These are phyloP conservation scores for Aphrocallistes beatrix DNA, from an alignment of 37 sponge, comb jelly and placozoan genomes.

Conservation along the genomic window DNA sequence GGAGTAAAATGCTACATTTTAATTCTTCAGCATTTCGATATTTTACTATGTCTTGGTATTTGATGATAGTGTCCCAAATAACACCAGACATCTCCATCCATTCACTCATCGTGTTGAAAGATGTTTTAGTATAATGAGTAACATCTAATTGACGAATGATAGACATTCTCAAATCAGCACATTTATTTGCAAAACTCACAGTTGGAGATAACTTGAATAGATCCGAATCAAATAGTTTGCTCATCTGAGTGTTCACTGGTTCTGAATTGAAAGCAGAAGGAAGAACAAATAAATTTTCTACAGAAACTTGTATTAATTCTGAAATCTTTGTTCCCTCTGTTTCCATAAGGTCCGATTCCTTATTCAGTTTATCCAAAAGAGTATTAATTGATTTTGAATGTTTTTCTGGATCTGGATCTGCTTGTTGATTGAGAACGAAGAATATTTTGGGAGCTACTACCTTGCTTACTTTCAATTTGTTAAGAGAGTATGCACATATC, in stretches of 20 bases:
- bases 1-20: neutral
- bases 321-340: neutral
- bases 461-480: neutral
- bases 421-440: constrained; percentile 10
- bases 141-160: neutral
- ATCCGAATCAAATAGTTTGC: neutral
- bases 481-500: neutral
- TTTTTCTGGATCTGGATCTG: constrained; percentile 7
- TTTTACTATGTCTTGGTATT: constrained; percentile 10
- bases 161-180: neutral
- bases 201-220: neutral
- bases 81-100: constrained; percentile 6
- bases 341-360: neutral
- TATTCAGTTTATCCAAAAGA: neutral
- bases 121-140: neutral
- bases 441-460: neutral
- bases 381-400: neutral
- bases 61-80: neutral
- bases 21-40: neutral
- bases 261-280: constrained; percentile 8
- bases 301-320: neutral
- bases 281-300: neutral
- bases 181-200: neutral
- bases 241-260: too few relatives aligned
- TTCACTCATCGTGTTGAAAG: neutral